Conservation (phyloP, 2,113 vertebrate species). For the Boulengeromyrus knoepffleri region DNA sequence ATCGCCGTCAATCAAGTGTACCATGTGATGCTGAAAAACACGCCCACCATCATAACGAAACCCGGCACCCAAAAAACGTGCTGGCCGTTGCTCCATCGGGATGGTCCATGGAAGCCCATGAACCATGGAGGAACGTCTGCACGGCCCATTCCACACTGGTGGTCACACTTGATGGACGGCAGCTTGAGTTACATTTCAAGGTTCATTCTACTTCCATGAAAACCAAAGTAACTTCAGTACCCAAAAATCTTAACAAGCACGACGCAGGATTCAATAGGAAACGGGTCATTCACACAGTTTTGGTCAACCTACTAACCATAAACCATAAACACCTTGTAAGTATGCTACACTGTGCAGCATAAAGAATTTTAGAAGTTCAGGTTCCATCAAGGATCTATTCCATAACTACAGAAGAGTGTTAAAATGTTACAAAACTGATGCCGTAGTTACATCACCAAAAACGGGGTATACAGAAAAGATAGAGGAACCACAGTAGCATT, state of each 20-base stretch:
- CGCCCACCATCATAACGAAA: neutral
- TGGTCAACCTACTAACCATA: neutral
- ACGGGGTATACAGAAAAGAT: neutral
- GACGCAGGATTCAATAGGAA: neutral
- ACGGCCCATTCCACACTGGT: neutral
- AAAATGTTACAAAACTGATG: neutral
- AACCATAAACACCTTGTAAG: neutral
- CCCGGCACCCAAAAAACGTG: neutral
- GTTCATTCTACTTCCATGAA: neutral
- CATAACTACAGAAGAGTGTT: neutral
- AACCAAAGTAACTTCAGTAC: neutral
- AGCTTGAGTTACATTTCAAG: neutral
- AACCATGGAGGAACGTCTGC: neutral
- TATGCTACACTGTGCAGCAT: neutral
- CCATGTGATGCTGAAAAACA: neutral
- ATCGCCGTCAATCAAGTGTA: neutral
- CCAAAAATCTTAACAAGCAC: neutral
- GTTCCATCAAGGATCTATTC: neutral
- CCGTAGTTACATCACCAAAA: neutral
- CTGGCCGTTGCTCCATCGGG: neutral
- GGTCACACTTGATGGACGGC: neutral
- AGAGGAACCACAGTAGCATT: neutral
- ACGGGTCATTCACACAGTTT: neutral
- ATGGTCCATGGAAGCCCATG: neutral
- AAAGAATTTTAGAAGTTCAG: neutral